A percentile compares a stretch with the other conserved stretches of the same genome.
phyloP scores from a whole-genome alignment of 2,797 vertebrate species.

The Lepilemur ruficaudatus region DNA sequence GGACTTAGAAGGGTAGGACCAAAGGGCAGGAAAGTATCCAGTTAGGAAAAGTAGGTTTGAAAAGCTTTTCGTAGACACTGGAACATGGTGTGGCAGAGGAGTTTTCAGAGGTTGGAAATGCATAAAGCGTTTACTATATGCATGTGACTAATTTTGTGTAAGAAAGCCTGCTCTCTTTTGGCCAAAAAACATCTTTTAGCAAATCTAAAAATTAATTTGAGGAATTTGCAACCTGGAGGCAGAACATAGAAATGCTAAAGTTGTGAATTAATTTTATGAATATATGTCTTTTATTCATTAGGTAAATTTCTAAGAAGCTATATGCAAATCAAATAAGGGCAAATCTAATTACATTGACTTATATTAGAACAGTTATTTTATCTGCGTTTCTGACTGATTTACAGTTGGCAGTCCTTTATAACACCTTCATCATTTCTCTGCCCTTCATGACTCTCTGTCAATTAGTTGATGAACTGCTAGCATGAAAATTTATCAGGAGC shows the following conservation, averaged over 20 bases:
- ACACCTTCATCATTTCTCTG: background rate
- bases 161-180: background rate
- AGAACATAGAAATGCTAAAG: background rate
- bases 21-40: background rate
- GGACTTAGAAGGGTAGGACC: background rate
- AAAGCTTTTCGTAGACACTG: background rate
- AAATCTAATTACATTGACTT: constrained; percentile 32
- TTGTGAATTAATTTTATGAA: constrained; percentile 14
- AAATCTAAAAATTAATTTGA: constrained; percentile 42
- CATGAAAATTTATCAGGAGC: constrained; percentile 2
- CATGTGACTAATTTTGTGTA: background rate
- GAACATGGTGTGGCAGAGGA: background rate
- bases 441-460: constrained; percentile 19
- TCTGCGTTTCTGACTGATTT: constrained; percentile 37
- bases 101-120: background rate
- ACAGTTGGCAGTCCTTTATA: background rate
- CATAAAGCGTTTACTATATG: background rate
- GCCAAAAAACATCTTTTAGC: background rate
- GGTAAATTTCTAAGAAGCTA: constrained; percentile 30
- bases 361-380: constrained; percentile 1
- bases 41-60: background rate
- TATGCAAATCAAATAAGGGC: constrained; percentile 10
- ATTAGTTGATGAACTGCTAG: constrained; percentile 15
- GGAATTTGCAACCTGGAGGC: background rate
- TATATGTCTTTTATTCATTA: constrained; percentile 24